These are phyloP conservation scores for Tromatobia lineatoria DNA, from an alignment of 2,888 invertebrate species.

Conservation along the genomic window DNA sequence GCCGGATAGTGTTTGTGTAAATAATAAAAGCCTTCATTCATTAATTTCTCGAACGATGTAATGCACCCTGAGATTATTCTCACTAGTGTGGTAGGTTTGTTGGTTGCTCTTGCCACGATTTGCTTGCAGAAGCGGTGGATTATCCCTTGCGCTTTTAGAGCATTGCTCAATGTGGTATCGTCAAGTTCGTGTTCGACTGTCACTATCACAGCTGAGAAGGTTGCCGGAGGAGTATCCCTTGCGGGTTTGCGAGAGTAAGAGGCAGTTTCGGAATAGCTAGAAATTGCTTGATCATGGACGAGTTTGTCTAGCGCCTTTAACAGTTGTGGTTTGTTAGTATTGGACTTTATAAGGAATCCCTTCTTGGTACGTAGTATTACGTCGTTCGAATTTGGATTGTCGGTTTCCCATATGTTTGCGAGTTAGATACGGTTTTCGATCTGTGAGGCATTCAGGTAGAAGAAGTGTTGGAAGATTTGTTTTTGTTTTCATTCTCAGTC, in stretches of 20 bases:
- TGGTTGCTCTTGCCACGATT: constrained; percentile 37
- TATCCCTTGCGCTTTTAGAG: not conserved
- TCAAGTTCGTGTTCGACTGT: not conserved
- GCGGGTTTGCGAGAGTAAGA: not conserved
- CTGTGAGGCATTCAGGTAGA: no score
- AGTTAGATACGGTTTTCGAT: no score
- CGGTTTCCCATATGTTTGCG: no score
- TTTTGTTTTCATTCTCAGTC: no score
- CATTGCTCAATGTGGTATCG: not conserved
- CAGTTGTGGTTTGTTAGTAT: no score
- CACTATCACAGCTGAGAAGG: not conserved
- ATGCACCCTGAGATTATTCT: constrained; percentile 23
- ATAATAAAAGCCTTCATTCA: constrained; percentile 27
- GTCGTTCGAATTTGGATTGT: no score
- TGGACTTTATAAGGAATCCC: no score
- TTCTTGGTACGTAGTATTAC: no score
- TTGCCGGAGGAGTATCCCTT: not conserved
- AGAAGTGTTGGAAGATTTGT: no score
- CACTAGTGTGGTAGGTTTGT: constrained; percentile 31
- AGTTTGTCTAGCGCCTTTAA: no score
- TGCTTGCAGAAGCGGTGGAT: constrained; percentile 13
- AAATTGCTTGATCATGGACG: not conserved
- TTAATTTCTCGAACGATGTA: constrained; percentile 26
- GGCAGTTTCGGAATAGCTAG: constrained; percentile 5
- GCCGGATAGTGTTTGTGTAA: constrained; percentile 30